phyloP scores from a whole-genome alignment of 2,113 vertebrate species.

The Silurus meridionalis region DNA sequence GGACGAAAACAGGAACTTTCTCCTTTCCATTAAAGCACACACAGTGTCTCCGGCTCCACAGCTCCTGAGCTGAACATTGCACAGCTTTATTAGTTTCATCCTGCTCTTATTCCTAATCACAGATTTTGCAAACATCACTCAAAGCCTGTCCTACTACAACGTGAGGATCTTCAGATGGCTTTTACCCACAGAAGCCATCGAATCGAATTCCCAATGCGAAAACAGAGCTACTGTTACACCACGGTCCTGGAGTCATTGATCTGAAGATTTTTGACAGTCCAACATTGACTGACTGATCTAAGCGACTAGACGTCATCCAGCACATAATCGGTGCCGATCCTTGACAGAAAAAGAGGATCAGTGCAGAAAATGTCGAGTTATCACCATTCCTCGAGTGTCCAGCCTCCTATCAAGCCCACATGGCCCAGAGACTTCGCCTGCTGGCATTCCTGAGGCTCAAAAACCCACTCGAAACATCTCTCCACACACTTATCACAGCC shows the following conservation, averaged over 20 bases:
- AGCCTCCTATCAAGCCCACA: conserved; percentile 5
- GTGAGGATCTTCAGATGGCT: neutral
- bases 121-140: neutral
- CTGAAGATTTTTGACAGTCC: neutral
- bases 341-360: neutral
- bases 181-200: neutral
- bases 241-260: neutral
- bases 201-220: neutral
- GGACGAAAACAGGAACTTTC: neutral
- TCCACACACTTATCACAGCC: conserved; percentile 26
- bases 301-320: neutral
- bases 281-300: neutral
- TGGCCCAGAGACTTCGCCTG: conserved; percentile 62
- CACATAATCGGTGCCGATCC: neutral
- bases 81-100: neutral
- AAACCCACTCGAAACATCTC: neutral
- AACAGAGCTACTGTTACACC: conserved; percentile 3
- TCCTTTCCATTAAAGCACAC: neutral
- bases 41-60: neutral
- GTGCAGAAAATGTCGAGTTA: conserved; percentile 32
- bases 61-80: too few species aligned
- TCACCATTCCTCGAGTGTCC: conserved; percentile 50
- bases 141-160: neutral
- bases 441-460: conserved; percentile 7
- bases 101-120: neutral